A percentile compares a stretch with the other conserved stretches of the same genome.
Evolutionary conservation across 1,140 invertebrate genomes (phyloP).

Genomic region (Bombus haemorrhoidalis): DNA sequence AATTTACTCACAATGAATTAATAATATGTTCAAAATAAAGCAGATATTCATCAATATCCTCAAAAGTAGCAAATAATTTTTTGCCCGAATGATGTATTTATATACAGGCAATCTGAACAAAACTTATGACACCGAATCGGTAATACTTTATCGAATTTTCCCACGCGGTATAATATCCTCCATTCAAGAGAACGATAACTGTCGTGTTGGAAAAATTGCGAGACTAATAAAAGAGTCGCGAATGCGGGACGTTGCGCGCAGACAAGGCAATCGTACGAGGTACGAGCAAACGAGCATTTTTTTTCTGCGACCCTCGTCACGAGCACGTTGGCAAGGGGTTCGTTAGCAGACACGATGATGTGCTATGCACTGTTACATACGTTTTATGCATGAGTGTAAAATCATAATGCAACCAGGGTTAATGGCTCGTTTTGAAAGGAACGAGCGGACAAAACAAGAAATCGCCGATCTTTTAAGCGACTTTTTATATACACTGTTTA

Average conservation of each 20-base stretch:
- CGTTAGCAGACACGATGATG: constrained; percentile 51
- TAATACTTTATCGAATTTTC: not conserved
- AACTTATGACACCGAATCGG: not conserved
- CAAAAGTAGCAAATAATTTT: too few species aligned
- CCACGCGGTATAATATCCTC: not conserved
- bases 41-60: too few species aligned
- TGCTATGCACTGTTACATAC: constrained; percentile 29
- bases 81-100: too few species aligned
- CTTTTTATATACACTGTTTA: not conserved
- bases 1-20: too few species aligned
- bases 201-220: not conserved
- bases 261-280: constrained; percentile 50
- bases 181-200: not conserved
- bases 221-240: constrained; percentile 27
- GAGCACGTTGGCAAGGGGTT: constrained; percentile 57
- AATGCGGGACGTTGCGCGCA: constrained; percentile 6
- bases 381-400: constrained; percentile 43
- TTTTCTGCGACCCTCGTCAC: constrained; percentile 53
- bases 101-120: too few species aligned
- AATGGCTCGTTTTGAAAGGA: constrained; percentile 16
- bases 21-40: too few species aligned
- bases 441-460: not conserved
- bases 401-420: constrained; percentile 29
- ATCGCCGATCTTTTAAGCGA: constrained; percentile 3
- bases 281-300: constrained; percentile 50